Percentiles rank a stretch among this genome's conserved stretches.
phyloP scores from a whole-genome alignment of 2,888 invertebrate genomes.

The Pseudococcus jackbeardsleyi region DNA sequence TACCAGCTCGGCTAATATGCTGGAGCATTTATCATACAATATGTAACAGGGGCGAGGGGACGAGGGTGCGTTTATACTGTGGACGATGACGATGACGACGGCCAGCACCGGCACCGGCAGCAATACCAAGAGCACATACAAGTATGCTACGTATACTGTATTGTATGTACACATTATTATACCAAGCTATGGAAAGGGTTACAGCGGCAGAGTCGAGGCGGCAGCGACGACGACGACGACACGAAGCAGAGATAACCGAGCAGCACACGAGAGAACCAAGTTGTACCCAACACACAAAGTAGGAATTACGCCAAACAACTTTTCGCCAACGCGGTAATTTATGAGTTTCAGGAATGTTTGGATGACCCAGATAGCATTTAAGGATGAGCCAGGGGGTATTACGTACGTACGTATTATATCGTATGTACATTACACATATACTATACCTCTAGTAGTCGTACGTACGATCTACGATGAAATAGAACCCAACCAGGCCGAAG shows the following conservation, averaged over 20 bases:
- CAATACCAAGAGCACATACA: not conserved
- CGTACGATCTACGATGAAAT: not conserved
- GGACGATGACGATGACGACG: not conserved
- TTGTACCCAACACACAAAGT: constrained; percentile 57
- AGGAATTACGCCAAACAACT: constrained; percentile 60
- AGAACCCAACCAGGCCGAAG: not conserved
- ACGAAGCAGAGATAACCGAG: constrained; percentile 50
- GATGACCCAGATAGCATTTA: constrained; percentile 59
- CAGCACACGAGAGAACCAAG: constrained; percentile 44
- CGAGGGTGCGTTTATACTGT: not conserved
- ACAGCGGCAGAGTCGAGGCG: not conserved
- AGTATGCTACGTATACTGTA: not conserved
- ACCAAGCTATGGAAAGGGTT: not conserved
- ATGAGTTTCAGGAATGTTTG: constrained; percentile 60
- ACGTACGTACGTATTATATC: constrained; percentile 1
- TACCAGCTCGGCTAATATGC: not conserved
- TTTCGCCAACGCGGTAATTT: constrained; percentile 51
- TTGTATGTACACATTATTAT: not conserved
- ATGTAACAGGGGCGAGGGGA: not conserved
- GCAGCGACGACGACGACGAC: constrained; percentile 2
- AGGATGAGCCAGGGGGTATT: constrained; percentile 31
- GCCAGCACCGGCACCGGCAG: not conserved
- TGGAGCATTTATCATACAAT: constrained; percentile 27
- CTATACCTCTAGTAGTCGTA: not conserved
- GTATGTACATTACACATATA: not conserved